A percentile compares a stretch with the other conserved stretches of the same genome.
Conservation (phyloP, 2,888 invertebrate species). For the Acanthosepion pharaonis region DNA sequence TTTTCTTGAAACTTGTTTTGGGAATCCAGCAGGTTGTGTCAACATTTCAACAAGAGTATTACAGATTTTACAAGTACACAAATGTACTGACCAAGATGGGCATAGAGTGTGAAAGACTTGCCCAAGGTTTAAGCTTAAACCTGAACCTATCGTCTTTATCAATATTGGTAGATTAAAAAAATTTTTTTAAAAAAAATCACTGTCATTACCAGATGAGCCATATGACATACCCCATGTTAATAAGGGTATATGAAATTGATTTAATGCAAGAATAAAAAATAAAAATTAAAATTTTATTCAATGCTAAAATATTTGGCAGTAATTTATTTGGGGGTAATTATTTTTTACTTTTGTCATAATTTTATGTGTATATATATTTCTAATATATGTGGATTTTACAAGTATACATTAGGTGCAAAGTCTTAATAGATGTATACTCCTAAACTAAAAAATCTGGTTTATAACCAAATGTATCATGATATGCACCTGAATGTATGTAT, state of each 20-base stretch:
- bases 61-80: not conserved
- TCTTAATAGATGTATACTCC: too few relatives aligned
- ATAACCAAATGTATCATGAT: too few relatives aligned
- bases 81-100: conserved; percentile 33
- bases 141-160: not conserved
- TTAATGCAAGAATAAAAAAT: not conserved
- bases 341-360: too few relatives aligned
- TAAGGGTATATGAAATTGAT: not conserved
- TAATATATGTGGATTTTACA: too few relatives aligned
- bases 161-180: not conserved
- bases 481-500: not conserved
- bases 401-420: too few relatives aligned
- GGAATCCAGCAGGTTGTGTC: conserved; percentile 20
- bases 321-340: not conserved
- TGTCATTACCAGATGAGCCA: conserved; percentile 12
- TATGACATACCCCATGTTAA: not conserved
- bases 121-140: not conserved
- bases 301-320: conserved; percentile 9
- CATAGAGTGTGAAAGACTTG: conserved; percentile 6
- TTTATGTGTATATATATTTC: too few relatives aligned
- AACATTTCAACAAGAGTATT: conserved; percentile 10
- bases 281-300: not conserved
- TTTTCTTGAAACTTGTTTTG: not conserved
- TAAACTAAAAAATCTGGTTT: too few relatives aligned
- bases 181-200: not conserved